Conservation (phyloP, 92 coral and sea anemone genomes). For the Zoanthus sansibaricus region DNA sequence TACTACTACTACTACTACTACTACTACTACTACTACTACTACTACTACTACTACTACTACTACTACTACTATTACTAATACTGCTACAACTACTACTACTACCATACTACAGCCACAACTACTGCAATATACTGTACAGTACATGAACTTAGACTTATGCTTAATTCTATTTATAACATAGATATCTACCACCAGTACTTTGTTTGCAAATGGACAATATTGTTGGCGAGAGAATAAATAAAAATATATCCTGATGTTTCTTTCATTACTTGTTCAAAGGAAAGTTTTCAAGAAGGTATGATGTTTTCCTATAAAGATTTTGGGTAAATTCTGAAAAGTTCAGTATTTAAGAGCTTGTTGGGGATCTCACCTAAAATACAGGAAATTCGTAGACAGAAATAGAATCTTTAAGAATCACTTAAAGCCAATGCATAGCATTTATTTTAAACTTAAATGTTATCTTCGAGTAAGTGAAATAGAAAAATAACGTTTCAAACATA, state of each 20-base stretch:
- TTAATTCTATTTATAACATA: too few relatives aligned
- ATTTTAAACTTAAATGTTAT: not conserved
- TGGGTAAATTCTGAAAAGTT: not conserved
- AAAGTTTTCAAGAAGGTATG: constrained; percentile 6
- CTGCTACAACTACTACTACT: too few relatives aligned
- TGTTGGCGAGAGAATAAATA: too few relatives aligned
- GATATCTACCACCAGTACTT: too few relatives aligned
- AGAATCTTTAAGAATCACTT: not conserved
- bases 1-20: too few relatives aligned
- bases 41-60: too few relatives aligned
- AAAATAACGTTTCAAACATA: not conserved
- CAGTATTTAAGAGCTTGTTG: not conserved
- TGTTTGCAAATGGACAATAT: too few relatives aligned
- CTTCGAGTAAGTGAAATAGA: not conserved
- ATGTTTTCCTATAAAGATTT: not conserved
- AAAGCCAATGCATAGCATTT: not conserved
- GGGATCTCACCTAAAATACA: not conserved
- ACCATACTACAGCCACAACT: too few relatives aligned
- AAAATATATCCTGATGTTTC: not conserved
- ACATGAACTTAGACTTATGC: too few relatives aligned
- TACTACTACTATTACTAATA: too few relatives aligned
- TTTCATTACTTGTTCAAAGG: not conserved
- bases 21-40: too few relatives aligned
- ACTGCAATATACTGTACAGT: too few relatives aligned
- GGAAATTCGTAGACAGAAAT: not conserved